Percentiles rank a stretch among this genome's conserved stretches.
Evolutionary conservation across 2,888 invertebrate genomes (phyloP).

Genomic region (Hoplodrina blanda): DNA sequence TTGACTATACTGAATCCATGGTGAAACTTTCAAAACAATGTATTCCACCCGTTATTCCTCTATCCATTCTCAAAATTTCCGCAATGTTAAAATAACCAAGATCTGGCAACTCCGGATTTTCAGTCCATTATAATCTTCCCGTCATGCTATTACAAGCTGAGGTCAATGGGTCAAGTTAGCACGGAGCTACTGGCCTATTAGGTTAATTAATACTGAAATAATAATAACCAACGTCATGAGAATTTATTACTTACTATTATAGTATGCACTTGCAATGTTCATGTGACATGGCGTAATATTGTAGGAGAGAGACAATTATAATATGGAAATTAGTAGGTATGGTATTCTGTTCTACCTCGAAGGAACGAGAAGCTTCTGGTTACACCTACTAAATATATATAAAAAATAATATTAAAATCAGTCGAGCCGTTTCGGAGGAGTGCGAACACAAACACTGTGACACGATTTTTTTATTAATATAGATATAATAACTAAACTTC

Average conservation of each 20-base stretch:
- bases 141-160: background rate
- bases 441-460: no score
- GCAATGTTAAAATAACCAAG: background rate
- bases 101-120: background rate
- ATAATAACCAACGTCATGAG: constrained; percentile 17
- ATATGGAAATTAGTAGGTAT: background rate
- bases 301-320: constrained; percentile 7
- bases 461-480: no score
- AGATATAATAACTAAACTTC: no score
- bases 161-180: constrained; percentile 42
- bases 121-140: constrained; percentile 1
- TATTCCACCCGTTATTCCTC: background rate
- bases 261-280: constrained; percentile 41
- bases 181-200: constrained; percentile 19
- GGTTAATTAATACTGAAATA: constrained; percentile 45
- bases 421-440: no score
- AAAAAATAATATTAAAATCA: no score
- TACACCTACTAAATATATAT: no score
- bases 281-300: background rate
- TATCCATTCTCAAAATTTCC: background rate
- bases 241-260: constrained; percentile 43
- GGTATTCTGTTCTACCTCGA: no score
- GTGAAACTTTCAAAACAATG: no score
- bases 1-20: no score
- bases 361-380: no score